These are phyloP conservation scores for Myotis planiceps DNA, from an alignment of 2,797 vertebrate genomes.

Conservation along the genomic window DNA sequence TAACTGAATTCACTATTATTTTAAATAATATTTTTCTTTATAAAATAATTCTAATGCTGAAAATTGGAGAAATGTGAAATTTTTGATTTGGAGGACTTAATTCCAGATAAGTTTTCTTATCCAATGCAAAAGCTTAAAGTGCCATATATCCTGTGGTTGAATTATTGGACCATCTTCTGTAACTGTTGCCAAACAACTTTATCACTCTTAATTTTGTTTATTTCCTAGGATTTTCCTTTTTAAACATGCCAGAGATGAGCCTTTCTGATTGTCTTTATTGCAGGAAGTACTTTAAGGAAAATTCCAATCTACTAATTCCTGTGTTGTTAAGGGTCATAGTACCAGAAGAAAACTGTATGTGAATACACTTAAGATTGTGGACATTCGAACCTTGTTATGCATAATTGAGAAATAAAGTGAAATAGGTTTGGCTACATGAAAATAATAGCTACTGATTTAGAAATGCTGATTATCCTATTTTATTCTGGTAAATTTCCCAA, in stretches of 20 bases:
- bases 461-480: not conserved
- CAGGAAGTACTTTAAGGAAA: slow-evolving; percentile 11
- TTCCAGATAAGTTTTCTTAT: slow-evolving; percentile 52
- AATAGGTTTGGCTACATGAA: not conserved
- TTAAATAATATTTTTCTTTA: slow-evolving; percentile 21
- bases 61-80: not conserved
- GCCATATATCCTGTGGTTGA: not conserved
- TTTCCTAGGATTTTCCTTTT: not conserved
- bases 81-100: slow-evolving; percentile 29
- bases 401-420: not conserved
- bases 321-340: not conserved
- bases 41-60: not conserved
- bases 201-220: not conserved
- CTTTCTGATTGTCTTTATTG: not conserved
- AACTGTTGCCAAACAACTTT: not conserved
- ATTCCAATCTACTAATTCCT: not conserved
- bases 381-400: not conserved
- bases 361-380: not conserved
- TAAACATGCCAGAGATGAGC: not conserved
- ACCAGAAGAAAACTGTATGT: not conserved
- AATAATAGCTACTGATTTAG: slow-evolving; percentile 11
- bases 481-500: slow-evolving; percentile 14
- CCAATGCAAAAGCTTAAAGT: slow-evolving; percentile 67
- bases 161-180: not conserved
- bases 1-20: not conserved